Evolutionary conservation across 2,888 invertebrate genomes (phyloP).

Genomic region (Cosmia trapezina): DNA sequence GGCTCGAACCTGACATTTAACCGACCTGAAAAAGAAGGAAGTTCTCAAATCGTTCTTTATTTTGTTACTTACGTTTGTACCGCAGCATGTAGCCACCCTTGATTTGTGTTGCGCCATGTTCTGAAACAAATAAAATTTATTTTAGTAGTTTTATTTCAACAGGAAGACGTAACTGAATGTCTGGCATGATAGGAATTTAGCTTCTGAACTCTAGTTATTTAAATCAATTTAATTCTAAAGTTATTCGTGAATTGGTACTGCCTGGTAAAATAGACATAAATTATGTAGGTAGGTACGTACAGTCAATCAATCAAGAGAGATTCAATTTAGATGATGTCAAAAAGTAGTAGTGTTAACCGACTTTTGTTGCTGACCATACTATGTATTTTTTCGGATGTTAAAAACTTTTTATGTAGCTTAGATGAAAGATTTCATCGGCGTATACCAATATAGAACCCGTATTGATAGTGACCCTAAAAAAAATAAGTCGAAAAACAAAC

Average conservation of each 20-base stretch:
- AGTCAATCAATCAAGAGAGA: too few species aligned
- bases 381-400: too few species aligned
- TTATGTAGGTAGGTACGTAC: too few species aligned
- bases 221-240: slow-evolving; percentile 1
- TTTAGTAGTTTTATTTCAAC: slow-evolving; percentile 29
- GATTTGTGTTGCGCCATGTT: slow-evolving; percentile 92
- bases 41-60: background rate
- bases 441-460: background rate
- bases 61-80: slow-evolving; percentile 93
- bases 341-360: too few species aligned
- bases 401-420: background rate
- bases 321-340: too few species aligned
- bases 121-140: slow-evolving; percentile 82
- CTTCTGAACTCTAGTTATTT: slow-evolving; percentile 2
- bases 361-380: too few species aligned
- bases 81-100: slow-evolving; percentile 94
- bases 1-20: background rate
- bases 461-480: background rate
- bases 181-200: slow-evolving; percentile 8
- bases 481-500: slow-evolving; percentile 10
- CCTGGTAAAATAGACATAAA: background rate
- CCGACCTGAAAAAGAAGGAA: background rate
- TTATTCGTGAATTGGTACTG: background rate
- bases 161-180: background rate
- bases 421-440: background rate